Evolutionary conservation across 2,113 vertebrate genomes (phyloP).

Genomic region (Channa argus): DNA sequence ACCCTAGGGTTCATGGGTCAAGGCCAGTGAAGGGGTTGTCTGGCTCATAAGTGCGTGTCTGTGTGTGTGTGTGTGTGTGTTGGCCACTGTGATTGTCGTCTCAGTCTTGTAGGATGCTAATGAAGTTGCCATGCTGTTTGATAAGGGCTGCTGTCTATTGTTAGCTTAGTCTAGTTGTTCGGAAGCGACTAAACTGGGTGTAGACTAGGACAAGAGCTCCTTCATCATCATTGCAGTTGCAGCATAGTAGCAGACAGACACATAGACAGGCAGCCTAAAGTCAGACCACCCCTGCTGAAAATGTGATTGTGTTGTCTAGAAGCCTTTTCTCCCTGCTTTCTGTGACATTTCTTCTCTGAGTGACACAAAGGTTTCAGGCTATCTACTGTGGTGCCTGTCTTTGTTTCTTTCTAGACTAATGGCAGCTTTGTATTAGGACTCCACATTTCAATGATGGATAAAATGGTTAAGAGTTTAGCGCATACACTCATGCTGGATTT

Average conservation of each 20-base stretch:
- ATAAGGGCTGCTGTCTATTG: conserved; percentile 69
- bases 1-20: conserved; percentile 86
- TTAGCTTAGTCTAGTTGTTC: conserved; percentile 62
- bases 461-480: conserved; percentile 31
- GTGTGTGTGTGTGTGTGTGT: conserved; percentile 34
- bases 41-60: conserved; percentile 56
- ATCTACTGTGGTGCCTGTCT: conserved; percentile 52
- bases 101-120: conserved; percentile 76
- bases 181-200: conserved; percentile 48
- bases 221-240: conserved; percentile 62
- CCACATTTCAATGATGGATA: conserved; percentile 31
- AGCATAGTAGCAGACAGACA: conserved; percentile 50
- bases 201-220: conserved; percentile 61
- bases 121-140: conserved; percentile 68
- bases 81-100: conserved; percentile 52
- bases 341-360: conserved; percentile 71
- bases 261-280: conserved; percentile 62
- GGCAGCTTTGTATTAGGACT: conserved; percentile 43
- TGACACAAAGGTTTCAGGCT: conserved; percentile 63
- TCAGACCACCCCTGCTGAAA: conserved; percentile 71
- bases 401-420: conserved; percentile 70
- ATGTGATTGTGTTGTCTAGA: conserved; percentile 66
- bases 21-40: conserved; percentile 82
- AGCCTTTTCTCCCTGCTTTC: conserved; percentile 66
- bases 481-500: not conserved